phyloP scores from a whole-genome alignment of 2,888 invertebrate genomes.

The Loripinus fragilis region DNA sequence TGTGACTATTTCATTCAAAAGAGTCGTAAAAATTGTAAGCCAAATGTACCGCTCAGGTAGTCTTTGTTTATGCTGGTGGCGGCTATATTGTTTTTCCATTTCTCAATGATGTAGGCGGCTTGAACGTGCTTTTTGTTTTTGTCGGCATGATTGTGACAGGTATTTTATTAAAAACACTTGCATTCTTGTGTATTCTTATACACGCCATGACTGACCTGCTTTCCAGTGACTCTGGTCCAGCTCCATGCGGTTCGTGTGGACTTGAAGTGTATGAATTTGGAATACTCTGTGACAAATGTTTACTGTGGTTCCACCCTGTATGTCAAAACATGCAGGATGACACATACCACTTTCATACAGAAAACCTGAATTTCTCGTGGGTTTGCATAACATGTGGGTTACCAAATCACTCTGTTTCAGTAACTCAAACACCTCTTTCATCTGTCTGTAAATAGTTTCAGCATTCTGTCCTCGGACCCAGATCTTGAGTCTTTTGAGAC shows the following conservation, averaged over 20 bases:
- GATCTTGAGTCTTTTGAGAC: not conserved
- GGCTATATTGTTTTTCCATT: not conserved
- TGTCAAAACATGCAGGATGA: constrained; percentile 4
- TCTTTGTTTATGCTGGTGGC: no score
- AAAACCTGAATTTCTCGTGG: not conserved
- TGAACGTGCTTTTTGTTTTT: not conserved
- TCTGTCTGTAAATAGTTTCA: not conserved
- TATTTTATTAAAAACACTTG: not conserved
- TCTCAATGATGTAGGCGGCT: not conserved
- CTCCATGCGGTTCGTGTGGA: not conserved
- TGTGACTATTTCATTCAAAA: no score
- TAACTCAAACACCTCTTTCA: not conserved
- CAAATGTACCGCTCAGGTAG: no score
- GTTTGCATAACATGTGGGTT: not conserved
- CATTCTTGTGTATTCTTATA: not conserved
- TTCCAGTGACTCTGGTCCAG: not conserved
- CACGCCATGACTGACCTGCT: not conserved
- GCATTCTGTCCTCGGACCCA: not conserved
- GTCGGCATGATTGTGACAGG: not conserved
- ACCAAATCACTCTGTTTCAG: constrained; percentile 7
- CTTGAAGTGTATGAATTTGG: not conserved
- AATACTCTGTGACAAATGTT: constrained; percentile 11
- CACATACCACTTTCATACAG: not conserved
- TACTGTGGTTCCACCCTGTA: not conserved
- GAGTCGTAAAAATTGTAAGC: no score